Percentiles rank a stretch among this genome's conserved stretches.
Evolutionary conservation across 92 coral and sea anemone species (phyloP).

Genomic region (Pocillopora grandis): DNA sequence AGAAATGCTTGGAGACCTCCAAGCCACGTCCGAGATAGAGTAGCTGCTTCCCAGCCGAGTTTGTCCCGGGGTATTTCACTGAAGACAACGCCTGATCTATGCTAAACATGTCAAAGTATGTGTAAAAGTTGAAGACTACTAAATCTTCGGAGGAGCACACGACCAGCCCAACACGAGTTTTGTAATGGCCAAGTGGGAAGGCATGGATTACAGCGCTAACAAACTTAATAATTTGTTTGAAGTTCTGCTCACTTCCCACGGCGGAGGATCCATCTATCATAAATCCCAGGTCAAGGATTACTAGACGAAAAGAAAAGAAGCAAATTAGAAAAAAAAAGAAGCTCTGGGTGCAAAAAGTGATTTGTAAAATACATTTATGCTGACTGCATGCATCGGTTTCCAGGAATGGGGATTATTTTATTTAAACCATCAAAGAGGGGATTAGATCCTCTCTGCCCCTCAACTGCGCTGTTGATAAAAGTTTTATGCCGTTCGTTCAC

Average conservation of each 20-base stretch:
- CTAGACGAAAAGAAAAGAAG: constrained; percentile 27
- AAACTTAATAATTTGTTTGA: constrained; percentile 75
- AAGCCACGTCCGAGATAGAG: constrained; percentile 72
- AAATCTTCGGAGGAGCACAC: constrained; percentile 67
- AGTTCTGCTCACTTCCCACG: constrained; percentile 70
- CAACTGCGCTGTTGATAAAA: no score
- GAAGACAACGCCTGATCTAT: constrained; percentile 61
- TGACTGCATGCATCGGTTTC: no score
- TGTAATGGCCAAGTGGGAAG: constrained; percentile 61
- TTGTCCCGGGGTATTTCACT: constrained; percentile 65
- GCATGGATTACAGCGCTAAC: constrained; percentile 77
- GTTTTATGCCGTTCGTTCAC: no score
- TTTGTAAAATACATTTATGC: no score
- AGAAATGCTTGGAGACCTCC: constrained; percentile 45
- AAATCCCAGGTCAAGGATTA: constrained; percentile 75
- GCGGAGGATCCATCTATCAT: constrained; percentile 82
- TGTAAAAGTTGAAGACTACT: constrained; percentile 74
- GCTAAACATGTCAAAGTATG: constrained; percentile 64
- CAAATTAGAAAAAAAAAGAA: no score
- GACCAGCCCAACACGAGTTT: constrained; percentile 66
- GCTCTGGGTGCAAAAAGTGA: no score
- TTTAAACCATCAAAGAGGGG: no score
- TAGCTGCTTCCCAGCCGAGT: constrained; percentile 61
- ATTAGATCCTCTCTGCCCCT: no score
- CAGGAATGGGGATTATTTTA: no score